Evolutionary conservation across 2,113 vertebrate genomes (phyloP).

Genomic region (Rissa tridactyla): DNA sequence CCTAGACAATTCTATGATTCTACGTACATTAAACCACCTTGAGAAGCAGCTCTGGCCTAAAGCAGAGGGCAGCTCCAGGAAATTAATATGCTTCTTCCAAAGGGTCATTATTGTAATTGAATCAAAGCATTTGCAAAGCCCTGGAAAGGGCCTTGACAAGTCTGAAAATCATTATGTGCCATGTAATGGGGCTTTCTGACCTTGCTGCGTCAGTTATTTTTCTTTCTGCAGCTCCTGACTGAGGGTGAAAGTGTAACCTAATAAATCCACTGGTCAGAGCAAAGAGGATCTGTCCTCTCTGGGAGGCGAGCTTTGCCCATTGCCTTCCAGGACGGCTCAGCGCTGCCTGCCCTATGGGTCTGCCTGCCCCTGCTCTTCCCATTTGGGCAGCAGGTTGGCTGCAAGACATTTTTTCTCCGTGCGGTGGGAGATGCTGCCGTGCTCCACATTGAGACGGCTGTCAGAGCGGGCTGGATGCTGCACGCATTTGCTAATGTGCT

Average conservation of each 20-base stretch:
- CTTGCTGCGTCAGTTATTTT: background rate
- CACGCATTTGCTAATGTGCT: background rate
- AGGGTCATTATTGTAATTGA: constrained; percentile 19
- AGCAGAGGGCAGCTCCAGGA: background rate
- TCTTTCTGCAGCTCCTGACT: background rate
- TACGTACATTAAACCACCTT: background rate
- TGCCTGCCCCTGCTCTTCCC: background rate
- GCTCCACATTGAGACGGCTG: background rate
- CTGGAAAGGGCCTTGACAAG: background rate
- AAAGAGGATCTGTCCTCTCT: background rate
- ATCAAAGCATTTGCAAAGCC: constrained; percentile 44
- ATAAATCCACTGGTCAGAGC: background rate
- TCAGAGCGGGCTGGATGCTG: background rate
- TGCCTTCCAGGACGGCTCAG: background rate
- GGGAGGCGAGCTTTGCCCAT: background rate
- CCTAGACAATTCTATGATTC: too few species aligned
- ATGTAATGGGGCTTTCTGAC: background rate
- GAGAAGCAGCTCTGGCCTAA: background rate
- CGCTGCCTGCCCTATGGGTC: too few species aligned
- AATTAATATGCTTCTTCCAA: background rate
- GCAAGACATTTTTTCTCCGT: background rate
- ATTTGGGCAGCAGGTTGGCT: background rate
- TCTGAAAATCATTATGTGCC: background rate
- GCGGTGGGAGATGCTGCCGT: background rate
- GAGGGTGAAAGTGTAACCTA: background rate